Conservation (phyloP, 1,140 invertebrate genomes). For the Homarus americanus region DNA sequence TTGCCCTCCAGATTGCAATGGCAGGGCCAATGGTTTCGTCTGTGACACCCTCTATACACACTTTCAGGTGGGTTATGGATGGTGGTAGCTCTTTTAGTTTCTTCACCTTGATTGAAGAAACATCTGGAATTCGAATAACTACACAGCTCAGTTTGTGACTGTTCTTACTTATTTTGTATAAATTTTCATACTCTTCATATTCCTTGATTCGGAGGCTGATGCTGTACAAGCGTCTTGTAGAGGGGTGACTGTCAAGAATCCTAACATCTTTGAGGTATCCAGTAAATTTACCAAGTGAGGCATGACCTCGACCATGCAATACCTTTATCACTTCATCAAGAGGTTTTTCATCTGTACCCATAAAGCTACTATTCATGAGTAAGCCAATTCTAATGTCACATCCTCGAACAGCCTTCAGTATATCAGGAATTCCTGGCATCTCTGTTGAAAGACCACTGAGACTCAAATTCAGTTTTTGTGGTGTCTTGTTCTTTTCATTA, state of each 20-base stretch:
- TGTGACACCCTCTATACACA: constrained; percentile 33
- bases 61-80: constrained; percentile 28
- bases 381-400: constrained; percentile 35
- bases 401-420: constrained; percentile 19
- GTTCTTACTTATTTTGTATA: constrained; percentile 14
- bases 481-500: not conserved
- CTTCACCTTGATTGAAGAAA: constrained; percentile 12
- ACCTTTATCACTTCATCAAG: constrained; percentile 24
- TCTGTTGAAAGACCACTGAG: constrained; percentile 19
- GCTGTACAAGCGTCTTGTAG: constrained; percentile 40
- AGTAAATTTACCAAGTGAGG: constrained; percentile 45
- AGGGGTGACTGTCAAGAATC: constrained; percentile 31
- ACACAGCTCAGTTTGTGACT: constrained; percentile 41
- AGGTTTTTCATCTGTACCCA: constrained; percentile 21
- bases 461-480: constrained; percentile 15
- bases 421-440: constrained; percentile 30
- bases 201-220: constrained; percentile 33
- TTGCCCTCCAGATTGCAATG: constrained; percentile 48
- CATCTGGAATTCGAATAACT: constrained; percentile 34
- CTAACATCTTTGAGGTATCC: constrained; percentile 25
- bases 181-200: constrained; percentile 13
- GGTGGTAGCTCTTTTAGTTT: constrained; percentile 43
- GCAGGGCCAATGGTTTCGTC: constrained; percentile 5
- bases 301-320: constrained; percentile 15
- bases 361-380: not conserved